Evolutionary conservation across 1,140 invertebrate genomes (phyloP).

Genomic region (Physella acuta): DNA sequence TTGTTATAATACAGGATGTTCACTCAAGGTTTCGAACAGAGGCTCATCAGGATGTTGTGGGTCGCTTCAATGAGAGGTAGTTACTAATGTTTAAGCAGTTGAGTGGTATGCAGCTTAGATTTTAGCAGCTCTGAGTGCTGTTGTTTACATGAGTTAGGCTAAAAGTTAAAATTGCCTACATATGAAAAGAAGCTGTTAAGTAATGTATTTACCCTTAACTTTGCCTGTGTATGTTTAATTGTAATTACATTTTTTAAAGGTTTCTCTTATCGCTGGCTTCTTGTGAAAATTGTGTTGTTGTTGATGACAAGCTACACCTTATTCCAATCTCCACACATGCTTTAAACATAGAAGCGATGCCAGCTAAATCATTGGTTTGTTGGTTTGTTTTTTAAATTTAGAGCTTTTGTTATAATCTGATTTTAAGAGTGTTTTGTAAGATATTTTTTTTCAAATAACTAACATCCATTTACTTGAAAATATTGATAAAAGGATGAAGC

Average conservation of each 20-base stretch:
- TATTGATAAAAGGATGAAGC: conserved; percentile 44
- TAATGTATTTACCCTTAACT: neutral
- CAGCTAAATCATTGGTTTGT: conserved; percentile 63
- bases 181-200: neutral
- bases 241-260: conserved; percentile 54
- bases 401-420: neutral
- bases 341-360: conserved; percentile 73
- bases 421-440: neutral
- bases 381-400: too few species aligned
- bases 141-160: neutral
- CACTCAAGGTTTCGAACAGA: conserved; percentile 94
- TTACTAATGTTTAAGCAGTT: conserved; percentile 16
- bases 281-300: conserved; percentile 84
- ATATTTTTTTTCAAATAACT: too few species aligned
- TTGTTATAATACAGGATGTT: conserved; percentile 72
- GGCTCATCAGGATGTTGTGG: conserved; percentile 86
- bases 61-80: conserved; percentile 91
- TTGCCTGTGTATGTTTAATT: conserved; percentile 11
- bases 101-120: neutral
- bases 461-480: neutral
- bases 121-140: too few species aligned
- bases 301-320: conserved; percentile 88
- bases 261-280: conserved; percentile 89
- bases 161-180: neutral
- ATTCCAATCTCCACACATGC: conserved; percentile 90